These are phyloP conservation scores for Drosophila borealis DNA, from an alignment of 2,888 invertebrate genomes.

Conservation along the genomic window DNA sequence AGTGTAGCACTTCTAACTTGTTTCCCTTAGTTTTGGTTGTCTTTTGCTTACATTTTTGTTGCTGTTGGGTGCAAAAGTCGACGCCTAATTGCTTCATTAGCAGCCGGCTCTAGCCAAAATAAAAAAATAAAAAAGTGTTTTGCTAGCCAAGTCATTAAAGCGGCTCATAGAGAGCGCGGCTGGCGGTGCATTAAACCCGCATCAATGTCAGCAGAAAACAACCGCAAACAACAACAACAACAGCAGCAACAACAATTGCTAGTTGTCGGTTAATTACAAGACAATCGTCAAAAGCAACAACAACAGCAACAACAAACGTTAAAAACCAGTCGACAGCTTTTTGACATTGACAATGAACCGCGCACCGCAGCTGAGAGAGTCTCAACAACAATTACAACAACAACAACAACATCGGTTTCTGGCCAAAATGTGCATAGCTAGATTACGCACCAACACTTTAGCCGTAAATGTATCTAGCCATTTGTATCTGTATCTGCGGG, in stretches of 20 bases:
- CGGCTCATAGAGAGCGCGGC: slow-evolving; percentile 25
- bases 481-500: slow-evolving; percentile 33
- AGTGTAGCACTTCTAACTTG: background rate
- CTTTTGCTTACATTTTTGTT: background rate
- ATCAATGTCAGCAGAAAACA: slow-evolving; percentile 68
- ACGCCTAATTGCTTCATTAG: slow-evolving; percentile 75
- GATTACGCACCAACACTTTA: slow-evolving; percentile 57
- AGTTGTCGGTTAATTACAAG: slow-evolving; percentile 70
- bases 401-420: slow-evolving; percentile 38
- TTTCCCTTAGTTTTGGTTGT: background rate
- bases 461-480: background rate
- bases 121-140: slow-evolving; percentile 39
- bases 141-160: slow-evolving; percentile 51
- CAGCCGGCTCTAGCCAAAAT: slow-evolving; percentile 40
- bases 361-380: slow-evolving; percentile 20
- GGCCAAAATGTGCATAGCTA: slow-evolving; percentile 53
- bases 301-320: slow-evolving; percentile 16
- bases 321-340: slow-evolving; percentile 67
- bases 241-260: slow-evolving; percentile 33
- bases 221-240: slow-evolving; percentile 25
- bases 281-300: slow-evolving; percentile 58
- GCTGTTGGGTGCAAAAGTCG: slow-evolving; percentile 60
- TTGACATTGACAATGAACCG: slow-evolving; percentile 78
- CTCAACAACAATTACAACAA: slow-evolving; percentile 15
- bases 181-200: slow-evolving; percentile 75